Evolutionary conservation across 2,113 vertebrate species (phyloP).

Genomic region (Mionectes macconnelli): DNA sequence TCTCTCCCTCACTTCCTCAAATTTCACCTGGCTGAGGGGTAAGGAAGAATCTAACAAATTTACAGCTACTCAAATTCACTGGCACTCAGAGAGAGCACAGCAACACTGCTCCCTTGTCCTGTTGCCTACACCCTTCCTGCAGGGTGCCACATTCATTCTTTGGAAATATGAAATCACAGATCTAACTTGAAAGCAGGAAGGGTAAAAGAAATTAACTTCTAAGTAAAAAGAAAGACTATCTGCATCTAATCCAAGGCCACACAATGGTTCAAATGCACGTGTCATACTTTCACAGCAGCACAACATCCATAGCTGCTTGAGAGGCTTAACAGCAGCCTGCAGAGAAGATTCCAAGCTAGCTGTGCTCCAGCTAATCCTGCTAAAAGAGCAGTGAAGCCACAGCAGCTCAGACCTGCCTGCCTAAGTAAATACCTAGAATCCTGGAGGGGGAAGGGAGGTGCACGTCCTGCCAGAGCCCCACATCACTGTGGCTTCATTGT

Average conservation of each 20-base stretch:
- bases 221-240: conserved; percentile 22
- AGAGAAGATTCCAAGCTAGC: conserved; percentile 27
- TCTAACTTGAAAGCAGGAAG: neutral
- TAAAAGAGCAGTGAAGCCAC: conserved; percentile 34
- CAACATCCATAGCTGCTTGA: conserved; percentile 21
- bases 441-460: neutral
- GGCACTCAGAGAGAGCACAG: neutral
- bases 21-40: neutral
- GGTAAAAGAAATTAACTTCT: conserved; percentile 31
- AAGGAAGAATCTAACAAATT: neutral
- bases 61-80: neutral
- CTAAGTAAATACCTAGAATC: conserved; percentile 25
- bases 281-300: conserved; percentile 9
- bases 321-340: conserved; percentile 17
- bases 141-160: neutral
- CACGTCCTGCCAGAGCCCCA: neutral
- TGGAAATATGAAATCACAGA: neutral
- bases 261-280: neutral
- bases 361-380: conserved; percentile 33
- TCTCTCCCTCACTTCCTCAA: neutral
- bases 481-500: conserved; percentile 36
- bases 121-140: conserved; percentile 28
- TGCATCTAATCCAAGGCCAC: neutral
- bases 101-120: neutral
- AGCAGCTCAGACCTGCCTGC: conserved; percentile 26